phyloP scores from a whole-genome alignment of 2,888 invertebrate genomes.

The Halocaridina rubra region DNA sequence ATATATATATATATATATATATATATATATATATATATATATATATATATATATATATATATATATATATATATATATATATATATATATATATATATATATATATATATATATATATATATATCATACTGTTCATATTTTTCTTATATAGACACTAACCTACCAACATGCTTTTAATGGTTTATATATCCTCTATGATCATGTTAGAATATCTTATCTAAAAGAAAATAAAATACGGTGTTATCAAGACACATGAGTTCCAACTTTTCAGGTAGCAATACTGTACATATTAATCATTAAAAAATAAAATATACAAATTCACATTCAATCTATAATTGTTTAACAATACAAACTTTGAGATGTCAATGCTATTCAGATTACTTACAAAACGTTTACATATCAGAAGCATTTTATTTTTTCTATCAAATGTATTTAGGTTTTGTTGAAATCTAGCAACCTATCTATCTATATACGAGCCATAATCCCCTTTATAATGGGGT shows the following conservation, averaged over 20 bases:
- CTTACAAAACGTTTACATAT: too few relatives aligned
- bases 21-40: slow-evolving; percentile 7
- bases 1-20: background rate
- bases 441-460: too few relatives aligned
- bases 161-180: background rate
- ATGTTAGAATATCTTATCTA: too few relatives aligned
- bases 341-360: too few relatives aligned
- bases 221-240: too few relatives aligned
- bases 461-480: too few relatives aligned
- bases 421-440: too few relatives aligned
- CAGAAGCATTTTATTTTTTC: too few relatives aligned
- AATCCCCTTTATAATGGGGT: too few relatives aligned
- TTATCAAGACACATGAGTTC: too few relatives aligned
- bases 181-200: background rate
- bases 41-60: slow-evolving; percentile 19
- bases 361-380: too few relatives aligned
- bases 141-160: background rate
- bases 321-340: background rate
- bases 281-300: background rate
- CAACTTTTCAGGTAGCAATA: too few relatives aligned
- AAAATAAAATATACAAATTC: background rate
- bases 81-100: slow-evolving; percentile 21
- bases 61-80: slow-evolving; percentile 24
- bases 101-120: background rate
- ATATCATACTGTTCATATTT: background rate